Conservation (phyloP, 2,113 vertebrate genomes). For the Oenanthe melanoleuca region DNA sequence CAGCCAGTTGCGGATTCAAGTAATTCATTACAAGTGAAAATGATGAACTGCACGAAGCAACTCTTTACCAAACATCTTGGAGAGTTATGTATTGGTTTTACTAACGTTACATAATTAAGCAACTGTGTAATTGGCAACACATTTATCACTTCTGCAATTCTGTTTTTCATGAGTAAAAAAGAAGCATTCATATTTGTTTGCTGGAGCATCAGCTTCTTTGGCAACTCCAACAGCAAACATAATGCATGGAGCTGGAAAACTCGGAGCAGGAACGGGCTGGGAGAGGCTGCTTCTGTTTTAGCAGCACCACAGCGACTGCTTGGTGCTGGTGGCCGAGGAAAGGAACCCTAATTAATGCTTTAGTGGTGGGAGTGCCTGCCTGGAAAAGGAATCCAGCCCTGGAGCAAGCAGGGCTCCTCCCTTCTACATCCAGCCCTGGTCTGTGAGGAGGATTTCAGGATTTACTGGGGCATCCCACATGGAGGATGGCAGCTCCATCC, state of each 20-base stretch:
- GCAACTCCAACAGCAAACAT: background rate
- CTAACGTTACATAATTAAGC: slow-evolving; percentile 66
- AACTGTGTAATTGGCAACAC: slow-evolving; percentile 70
- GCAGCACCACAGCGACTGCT: background rate
- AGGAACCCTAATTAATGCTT: background rate
- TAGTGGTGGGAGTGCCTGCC: background rate
- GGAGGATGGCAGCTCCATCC: background rate
- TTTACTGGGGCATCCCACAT: rapidly evolving
- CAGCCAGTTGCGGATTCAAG: slow-evolving; percentile 42
- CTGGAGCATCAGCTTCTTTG: background rate
- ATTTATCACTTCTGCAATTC: slow-evolving; percentile 62
- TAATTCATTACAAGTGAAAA: slow-evolving; percentile 58
- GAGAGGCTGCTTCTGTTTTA: background rate
- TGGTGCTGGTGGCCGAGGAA: background rate
- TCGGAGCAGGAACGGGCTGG: background rate
- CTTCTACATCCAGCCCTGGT: background rate
- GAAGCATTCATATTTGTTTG: slow-evolving; percentile 47
- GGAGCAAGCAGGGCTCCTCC: background rate
- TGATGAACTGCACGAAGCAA: slow-evolving; percentile 50
- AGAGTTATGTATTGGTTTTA: slow-evolving; percentile 61
- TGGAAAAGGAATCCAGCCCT: background rate
- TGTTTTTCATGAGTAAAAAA: slow-evolving; percentile 5
- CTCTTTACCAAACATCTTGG: slow-evolving; percentile 51
- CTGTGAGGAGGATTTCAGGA: background rate
- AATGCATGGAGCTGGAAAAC: background rate